Evolutionary conservation across 1,140 invertebrate genomes (phyloP).

Genomic region (Geopemphigus sp.): DNA sequence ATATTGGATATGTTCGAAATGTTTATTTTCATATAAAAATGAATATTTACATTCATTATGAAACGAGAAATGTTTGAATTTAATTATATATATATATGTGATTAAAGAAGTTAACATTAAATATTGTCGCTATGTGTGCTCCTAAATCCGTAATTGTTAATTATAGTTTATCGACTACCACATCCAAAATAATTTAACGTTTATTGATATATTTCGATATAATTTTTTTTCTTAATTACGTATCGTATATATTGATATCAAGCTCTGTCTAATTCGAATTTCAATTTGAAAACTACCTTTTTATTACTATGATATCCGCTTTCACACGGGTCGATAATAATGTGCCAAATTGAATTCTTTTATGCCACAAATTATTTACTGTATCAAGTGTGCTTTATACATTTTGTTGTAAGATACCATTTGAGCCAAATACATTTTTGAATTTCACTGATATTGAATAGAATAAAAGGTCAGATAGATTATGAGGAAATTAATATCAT

Average conservation of each 20-base stretch:
- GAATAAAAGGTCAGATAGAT: not conserved
- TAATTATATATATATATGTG: too few species aligned
- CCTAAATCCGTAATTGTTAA: not conserved
- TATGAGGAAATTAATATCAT: not conserved
- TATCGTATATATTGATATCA: not conserved
- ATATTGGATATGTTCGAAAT: not conserved
- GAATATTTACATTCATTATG: not conserved
- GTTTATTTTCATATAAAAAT: not conserved
- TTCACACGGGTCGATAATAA: not conserved
- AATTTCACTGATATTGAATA: not conserved
- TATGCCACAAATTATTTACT: not conserved
- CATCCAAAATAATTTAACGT: too few species aligned
- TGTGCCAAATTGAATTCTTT: not conserved
- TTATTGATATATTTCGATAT: too few species aligned
- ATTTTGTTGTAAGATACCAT: not conserved
- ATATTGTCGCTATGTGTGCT: not conserved
- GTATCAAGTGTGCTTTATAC: not conserved
- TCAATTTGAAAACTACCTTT: not conserved
- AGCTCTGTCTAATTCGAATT: not conserved
- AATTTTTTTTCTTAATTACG: not conserved
- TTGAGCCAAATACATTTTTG: not conserved
- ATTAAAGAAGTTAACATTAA: not conserved
- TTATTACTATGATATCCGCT: not conserved
- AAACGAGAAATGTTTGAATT: not conserved
- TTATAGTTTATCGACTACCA: too few species aligned